These are phyloP conservation scores for Athene cunicularia DNA, from an alignment of 2,113 vertebrate genomes.

Conservation along the genomic window DNA sequence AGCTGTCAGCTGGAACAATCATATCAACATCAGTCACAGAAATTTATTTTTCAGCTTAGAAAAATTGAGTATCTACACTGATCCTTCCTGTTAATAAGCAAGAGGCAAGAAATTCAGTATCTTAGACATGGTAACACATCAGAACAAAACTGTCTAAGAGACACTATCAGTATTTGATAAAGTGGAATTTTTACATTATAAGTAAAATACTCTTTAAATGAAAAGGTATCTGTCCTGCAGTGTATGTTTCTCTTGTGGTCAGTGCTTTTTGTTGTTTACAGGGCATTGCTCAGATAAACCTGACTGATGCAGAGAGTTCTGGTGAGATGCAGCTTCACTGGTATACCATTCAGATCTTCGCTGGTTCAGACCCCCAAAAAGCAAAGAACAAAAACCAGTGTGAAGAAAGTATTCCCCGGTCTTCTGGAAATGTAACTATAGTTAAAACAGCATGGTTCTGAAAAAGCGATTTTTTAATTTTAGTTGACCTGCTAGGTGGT, in stretches of 20 bases:
- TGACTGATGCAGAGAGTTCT: conserved; percentile 82
- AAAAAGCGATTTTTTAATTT: background rate
- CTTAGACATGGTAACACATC: background rate
- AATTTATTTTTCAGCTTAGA: background rate
- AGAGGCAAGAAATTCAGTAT: background rate
- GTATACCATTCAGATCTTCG: conserved; percentile 86
- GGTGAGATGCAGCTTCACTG: conserved; percentile 91
- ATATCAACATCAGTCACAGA: background rate
- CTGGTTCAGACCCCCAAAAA: conserved; percentile 73
- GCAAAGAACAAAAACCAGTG: conserved; percentile 64
- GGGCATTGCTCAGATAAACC: conserved; percentile 88
- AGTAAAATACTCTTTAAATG: background rate
- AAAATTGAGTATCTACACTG: fast-evolving
- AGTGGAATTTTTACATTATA: background rate
- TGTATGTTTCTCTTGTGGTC: background rate
- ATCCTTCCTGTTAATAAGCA: background rate
- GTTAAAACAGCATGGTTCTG: conserved; percentile 76
- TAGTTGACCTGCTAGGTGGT: background rate
- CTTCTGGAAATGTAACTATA: conserved; percentile 36
- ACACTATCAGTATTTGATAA: background rate
- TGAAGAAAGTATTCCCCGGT: conserved; percentile 50
- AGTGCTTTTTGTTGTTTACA: conserved; percentile 52
- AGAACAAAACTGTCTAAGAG: background rate
- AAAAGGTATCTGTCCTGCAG: background rate
- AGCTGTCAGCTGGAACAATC: background rate